A percentile compares a stretch with the other conserved stretches of the same genome.
Conservation (phyloP, 2,888 invertebrate genomes). For the Drosophila rubida region DNA sequence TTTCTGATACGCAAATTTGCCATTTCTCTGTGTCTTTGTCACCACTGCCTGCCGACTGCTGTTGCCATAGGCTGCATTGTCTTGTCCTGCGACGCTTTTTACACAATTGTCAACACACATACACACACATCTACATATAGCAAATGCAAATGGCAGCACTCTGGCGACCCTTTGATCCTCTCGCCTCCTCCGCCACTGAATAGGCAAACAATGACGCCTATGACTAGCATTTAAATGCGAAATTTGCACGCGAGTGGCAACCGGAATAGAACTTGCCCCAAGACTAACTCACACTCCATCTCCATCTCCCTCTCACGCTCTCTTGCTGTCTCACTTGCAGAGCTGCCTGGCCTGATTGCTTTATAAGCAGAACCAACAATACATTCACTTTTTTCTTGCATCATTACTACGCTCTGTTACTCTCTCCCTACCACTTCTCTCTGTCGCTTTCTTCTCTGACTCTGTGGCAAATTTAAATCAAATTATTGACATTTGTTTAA, state of each 20-base stretch:
- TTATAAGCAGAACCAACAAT: conserved; percentile 58
- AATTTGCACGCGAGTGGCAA: conserved; percentile 77
- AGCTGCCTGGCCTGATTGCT: conserved; percentile 57
- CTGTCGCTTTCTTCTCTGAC: conserved; percentile 1
- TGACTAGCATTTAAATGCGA: conserved; percentile 79
- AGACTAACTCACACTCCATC: conserved; percentile 4
- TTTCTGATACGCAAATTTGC: conserved; percentile 70
- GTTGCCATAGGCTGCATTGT: conserved; percentile 59
- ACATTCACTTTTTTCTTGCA: conserved; percentile 30
- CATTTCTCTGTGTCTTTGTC: conserved; percentile 26
- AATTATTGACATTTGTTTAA: conserved; percentile 80
- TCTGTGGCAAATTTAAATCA: conserved; percentile 74
- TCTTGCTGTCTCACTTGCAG: not conserved
- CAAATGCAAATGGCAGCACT: conserved; percentile 61
- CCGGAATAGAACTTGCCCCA: conserved; percentile 48
- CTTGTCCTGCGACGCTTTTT: conserved; percentile 59
- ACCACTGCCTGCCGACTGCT: conserved; percentile 13
- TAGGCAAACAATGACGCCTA: conserved; percentile 70
- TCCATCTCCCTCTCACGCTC: conserved; percentile 4
- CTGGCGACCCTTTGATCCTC: not conserved
- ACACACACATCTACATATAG: conserved; percentile 12
- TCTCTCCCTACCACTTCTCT: not conserved
- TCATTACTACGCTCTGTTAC: not conserved
- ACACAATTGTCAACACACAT: conserved; percentile 76
- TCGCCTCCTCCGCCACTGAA: conserved; percentile 26